Evolutionary conservation across 2,113 vertebrate species (phyloP), one percentile per base, ranked within the genome.

Genomic region (Aptenodytes forsteri): DNA sequence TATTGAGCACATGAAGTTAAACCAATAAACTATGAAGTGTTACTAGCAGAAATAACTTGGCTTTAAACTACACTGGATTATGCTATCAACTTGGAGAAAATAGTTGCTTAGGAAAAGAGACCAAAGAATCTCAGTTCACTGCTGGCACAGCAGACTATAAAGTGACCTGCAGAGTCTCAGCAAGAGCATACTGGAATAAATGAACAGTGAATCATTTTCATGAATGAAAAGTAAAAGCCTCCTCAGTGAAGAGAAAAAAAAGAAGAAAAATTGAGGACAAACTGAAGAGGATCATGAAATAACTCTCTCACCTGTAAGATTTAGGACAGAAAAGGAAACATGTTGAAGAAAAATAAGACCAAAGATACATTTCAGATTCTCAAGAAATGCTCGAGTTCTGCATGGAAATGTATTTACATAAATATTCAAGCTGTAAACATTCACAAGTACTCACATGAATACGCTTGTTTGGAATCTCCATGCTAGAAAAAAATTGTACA

Each of bases 101-200:
- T 32, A 70, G 67, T 73, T 97, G 95, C 85, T 96, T 97, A 93
- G 56, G 89, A 52, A 85, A 70, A 81, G 38, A 50, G 50, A 49
- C 78, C 64, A 67, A 92, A 79, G 71, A 83, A 96, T 93, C 91
- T 96, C 89, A 89, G 70, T 93, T 97, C 92, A 92, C 65, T 81
- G 38, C 50, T 95, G 69, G 23, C 88, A 78, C 87, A 61, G 7
- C 16, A 85, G 91, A 83, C 71, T 70, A 23, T 59, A 69, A 86
- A 58, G 69, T 80, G 83, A 46, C 91, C 69, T 38, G 42, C 82
- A 44, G 78, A 77, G 71, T 40, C 56, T 95, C 67, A 89, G 59
- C 50, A 97, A 95, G 79, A 93, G 67, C 86, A 64, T 77, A 30
- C 11, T 62, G 80, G 38, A 87, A 87, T 93, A 81, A 80, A 94